phyloP scores from a whole-genome alignment of 2,888 invertebrate genomes.

The Prenolepis imparis region DNA sequence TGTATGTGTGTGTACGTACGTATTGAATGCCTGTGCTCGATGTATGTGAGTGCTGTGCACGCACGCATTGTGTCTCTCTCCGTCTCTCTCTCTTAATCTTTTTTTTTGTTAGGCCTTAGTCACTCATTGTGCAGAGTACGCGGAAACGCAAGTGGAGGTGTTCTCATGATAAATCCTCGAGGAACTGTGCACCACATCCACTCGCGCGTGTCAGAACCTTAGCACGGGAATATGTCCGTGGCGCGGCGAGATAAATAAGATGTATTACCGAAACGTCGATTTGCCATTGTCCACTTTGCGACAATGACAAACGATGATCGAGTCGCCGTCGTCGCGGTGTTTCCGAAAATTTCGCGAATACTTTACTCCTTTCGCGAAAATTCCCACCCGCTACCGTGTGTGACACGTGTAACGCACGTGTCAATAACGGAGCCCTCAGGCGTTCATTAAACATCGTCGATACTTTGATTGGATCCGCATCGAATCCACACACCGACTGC shows the following conservation, averaged over 20 bases:
- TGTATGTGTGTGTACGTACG: slow-evolving; percentile 41
- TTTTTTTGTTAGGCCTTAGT: slow-evolving; percentile 71
- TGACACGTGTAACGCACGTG: not conserved
- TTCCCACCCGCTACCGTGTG: not conserved
- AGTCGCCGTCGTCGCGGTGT: not conserved
- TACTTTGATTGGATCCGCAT: slow-evolving; percentile 68
- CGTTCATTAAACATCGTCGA: slow-evolving; percentile 63
- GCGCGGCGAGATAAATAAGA: not conserved
- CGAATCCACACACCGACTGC: slow-evolving; percentile 60
- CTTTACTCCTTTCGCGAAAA: slow-evolving; percentile 2
- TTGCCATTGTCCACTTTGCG: not conserved
- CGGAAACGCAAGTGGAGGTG: slow-evolving; percentile 42
- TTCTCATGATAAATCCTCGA: slow-evolving; percentile 55
- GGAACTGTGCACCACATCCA: slow-evolving; percentile 10
- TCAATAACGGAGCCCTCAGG: slow-evolving; percentile 63
- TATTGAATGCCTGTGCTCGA: slow-evolving; percentile 26
- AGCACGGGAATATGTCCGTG: not conserved
- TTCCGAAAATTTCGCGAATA: not conserved
- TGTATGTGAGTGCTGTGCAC: slow-evolving; percentile 37
- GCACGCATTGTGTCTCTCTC: slow-evolving; percentile 42
- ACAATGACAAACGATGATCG: not conserved
- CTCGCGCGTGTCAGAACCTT: slow-evolving; percentile 16
- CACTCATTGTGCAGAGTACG: slow-evolving; percentile 49
- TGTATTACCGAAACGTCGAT: slow-evolving; percentile 18
- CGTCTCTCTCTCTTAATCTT: slow-evolving; percentile 13